Percentiles rank a stretch among this genome's conserved stretches.
phyloP scores from a whole-genome alignment of 1,140 invertebrate genomes.

The Amphibalanus amphitrite region DNA sequence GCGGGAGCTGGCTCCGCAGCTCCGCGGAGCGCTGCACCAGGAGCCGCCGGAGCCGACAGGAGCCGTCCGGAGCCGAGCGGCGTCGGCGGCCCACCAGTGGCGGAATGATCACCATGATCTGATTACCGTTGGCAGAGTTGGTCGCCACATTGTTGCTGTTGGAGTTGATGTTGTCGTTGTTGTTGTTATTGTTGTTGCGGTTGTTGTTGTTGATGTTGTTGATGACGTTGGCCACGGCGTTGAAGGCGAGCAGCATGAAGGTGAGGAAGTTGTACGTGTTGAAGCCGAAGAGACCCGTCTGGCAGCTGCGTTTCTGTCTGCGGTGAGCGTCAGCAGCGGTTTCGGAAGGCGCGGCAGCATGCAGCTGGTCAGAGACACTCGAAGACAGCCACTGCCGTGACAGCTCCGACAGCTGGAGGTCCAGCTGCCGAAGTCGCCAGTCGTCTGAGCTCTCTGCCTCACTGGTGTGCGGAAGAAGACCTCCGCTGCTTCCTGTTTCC shows the following conservation, averaged over 20 bases:
- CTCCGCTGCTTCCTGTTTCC: too few species aligned
- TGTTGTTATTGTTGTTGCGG: constrained; percentile 17
- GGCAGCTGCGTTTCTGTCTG: background rate
- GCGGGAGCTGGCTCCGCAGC: background rate
- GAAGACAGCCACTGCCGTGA: background rate
- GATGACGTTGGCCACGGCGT: constrained; percentile 14
- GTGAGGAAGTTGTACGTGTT: constrained; percentile 17
- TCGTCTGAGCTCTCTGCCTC: background rate
- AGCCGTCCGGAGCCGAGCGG: background rate
- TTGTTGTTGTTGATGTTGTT: constrained; percentile 19
- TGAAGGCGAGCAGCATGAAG: constrained; percentile 16
- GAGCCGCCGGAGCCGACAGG: background rate
- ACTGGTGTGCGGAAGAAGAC: too few species aligned
- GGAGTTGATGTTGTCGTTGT: constrained; percentile 14
- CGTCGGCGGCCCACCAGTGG: constrained; percentile 5
- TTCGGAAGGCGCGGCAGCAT: too few species aligned
- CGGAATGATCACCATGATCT: constrained; percentile 13
- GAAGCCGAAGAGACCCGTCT: constrained; percentile 11
- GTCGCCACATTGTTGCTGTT: constrained; percentile 14
- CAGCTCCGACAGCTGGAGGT: background rate
- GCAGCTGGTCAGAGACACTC: background rate
- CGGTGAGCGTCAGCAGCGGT: too few species aligned
- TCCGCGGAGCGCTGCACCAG: background rate
- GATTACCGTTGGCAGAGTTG: constrained; percentile 14
- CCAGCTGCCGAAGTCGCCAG: background rate